These are phyloP conservation scores for Aphidoletes aphidimyza DNA, from an alignment of 2,888 invertebrate species.

Conservation along the genomic window DNA sequence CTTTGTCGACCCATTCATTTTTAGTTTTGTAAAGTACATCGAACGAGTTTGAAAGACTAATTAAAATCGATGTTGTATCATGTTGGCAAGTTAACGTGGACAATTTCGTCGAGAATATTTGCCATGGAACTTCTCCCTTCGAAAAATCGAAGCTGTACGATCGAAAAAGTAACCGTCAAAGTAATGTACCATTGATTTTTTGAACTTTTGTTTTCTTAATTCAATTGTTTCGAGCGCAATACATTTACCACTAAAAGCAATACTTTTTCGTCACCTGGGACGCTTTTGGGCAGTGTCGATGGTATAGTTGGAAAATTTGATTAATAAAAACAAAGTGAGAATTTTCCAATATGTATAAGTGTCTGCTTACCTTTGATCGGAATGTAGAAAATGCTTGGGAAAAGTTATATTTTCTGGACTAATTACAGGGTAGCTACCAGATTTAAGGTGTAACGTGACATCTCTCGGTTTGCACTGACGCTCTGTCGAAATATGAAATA, in stretches of 20 bases:
- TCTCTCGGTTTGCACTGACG: constrained; percentile 73
- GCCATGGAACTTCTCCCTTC: too few relatives aligned
- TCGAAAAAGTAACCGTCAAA: too few relatives aligned
- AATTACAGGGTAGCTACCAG: constrained; percentile 84
- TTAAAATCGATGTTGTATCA: neutral
- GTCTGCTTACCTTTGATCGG: constrained; percentile 65
- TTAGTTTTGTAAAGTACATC: constrained; percentile 10
- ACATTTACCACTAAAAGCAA: too few relatives aligned
- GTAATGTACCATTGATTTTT: neutral
- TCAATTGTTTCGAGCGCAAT: too few relatives aligned
- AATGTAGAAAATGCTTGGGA: constrained; percentile 73
- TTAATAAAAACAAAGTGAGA: constrained; percentile 17
- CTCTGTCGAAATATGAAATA: constrained; percentile 62
- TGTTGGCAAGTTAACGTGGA: too few relatives aligned
- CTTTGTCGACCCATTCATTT: neutral
- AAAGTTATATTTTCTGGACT: constrained; percentile 83
- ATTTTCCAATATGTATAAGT: constrained; percentile 24
- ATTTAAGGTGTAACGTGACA: constrained; percentile 78
- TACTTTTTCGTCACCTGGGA: too few relatives aligned
- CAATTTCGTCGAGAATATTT: too few relatives aligned
- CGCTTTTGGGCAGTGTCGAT: neutral
- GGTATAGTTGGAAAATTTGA: neutral
- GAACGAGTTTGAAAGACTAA: constrained; percentile 30
- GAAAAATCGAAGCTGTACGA: too few relatives aligned
- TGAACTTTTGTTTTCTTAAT: neutral